Evolutionary conservation across 2,797 vertebrate species (phyloP).

Genomic region (Lagodon rhomboides): DNA sequence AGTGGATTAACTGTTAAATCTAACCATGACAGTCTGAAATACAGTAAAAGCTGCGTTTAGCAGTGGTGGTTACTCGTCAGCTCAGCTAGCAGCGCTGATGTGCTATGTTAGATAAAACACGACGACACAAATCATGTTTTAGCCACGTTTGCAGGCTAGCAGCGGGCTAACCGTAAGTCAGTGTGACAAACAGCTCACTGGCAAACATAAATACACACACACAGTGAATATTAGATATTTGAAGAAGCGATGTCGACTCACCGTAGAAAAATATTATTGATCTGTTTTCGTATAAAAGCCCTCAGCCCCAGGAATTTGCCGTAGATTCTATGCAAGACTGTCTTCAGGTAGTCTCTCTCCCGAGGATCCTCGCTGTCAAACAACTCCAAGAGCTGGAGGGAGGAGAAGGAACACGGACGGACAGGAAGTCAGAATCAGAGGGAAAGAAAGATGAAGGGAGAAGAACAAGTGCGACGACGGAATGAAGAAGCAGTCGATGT

Average conservation of each 20-base stretch:
- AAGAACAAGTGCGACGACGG: not conserved
- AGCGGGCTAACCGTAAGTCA: too few relatives aligned
- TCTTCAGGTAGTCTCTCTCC: constrained; percentile 99
- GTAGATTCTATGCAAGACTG: constrained; percentile 99
- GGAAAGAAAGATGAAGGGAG: not conserved
- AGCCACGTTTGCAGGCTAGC: too few relatives aligned
- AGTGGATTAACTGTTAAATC: too few relatives aligned
- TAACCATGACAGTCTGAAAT: too few relatives aligned
- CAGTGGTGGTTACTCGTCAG: too few relatives aligned
- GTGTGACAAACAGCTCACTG: too few relatives aligned
- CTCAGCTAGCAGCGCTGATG: too few relatives aligned
- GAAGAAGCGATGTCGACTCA: constrained; percentile 78
- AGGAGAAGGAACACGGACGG: not conserved
- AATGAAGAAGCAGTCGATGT: not conserved
- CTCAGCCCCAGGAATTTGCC: constrained; percentile 99
- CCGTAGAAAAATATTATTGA: constrained; percentile 99
- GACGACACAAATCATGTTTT: too few relatives aligned
- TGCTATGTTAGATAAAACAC: too few relatives aligned
- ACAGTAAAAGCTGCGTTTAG: too few relatives aligned
- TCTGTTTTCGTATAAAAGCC: constrained; percentile 99
- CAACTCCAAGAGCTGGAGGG: constrained; percentile 93
- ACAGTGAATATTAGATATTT: not conserved
- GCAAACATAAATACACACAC: too few relatives aligned
- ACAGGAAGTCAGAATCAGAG: not conserved
- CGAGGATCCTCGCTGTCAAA: constrained; percentile 99